Base-by-base conservation (phyloP, 2,888 invertebrate genomes). In the Ectemnius continuus region DNA sequence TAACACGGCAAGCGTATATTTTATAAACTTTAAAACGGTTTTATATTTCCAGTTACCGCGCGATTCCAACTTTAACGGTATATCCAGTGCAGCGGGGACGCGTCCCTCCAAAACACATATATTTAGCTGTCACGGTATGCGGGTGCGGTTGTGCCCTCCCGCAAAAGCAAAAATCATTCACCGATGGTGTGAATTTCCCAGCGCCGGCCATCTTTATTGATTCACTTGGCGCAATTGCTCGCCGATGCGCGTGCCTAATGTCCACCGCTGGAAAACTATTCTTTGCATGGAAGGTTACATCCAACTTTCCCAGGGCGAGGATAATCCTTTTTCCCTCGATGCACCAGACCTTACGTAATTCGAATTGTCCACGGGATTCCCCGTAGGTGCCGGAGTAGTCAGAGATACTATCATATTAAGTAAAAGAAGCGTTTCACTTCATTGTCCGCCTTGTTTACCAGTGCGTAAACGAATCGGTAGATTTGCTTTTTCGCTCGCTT, bases 1-100 rank as follows among this genome's bases (percentile, higher is more conserved):
- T 28, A 16, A 45, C 20, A 45, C 45, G 20, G 46, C 75, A 70
- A 68, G 67, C 67, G 64, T 76, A 63, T 67, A 60, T 64, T 67
- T 47, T 70, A 47, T 67, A 70, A 67, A 64, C 67, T 60, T 60
- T 60, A 60, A 28, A 60, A 13, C 23, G 26, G 8, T 60, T 60
- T n/a, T 36, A 28, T 14, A 60, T 60, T 52, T 52, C 52, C 52
- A 52, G 16, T 16, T 52, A 36, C 36, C 8, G 36, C 52, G 52
- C 16, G 52, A 11, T 16, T 16, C 52, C 52, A 52, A 52, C 52
- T 52, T 52, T 11, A 5, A 16, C 52, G 52, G n/a, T 52, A 52
- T 52, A 52, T 52, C 16, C 52, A 11, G 14, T 16, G 52, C 36
- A 52, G 52, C 52, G 8, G 36, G 8, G 4, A 14, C n/a, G n/a